Percentiles rank a stretch among this genome's conserved stretches.
Evolutionary conservation across 2,113 vertebrate species (phyloP).

Genomic region (Nothobranchius kuhntae): DNA sequence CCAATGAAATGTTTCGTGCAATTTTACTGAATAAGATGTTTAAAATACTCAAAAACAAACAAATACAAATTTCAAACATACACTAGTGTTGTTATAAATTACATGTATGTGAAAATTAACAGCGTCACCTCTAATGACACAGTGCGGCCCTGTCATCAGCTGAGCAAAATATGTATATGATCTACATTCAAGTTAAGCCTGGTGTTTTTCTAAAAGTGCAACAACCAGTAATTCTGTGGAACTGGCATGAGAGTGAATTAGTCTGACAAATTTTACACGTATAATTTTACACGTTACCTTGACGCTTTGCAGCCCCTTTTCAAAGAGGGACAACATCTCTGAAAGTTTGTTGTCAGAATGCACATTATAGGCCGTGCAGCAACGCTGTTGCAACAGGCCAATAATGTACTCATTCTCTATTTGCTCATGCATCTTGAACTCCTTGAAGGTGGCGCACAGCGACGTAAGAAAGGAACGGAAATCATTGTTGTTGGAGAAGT

Average conservation of each 20-base stretch:
- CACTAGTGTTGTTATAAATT: neutral
- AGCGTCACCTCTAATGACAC: slow-evolving; percentile 27
- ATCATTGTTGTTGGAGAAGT: slow-evolving; percentile 98
- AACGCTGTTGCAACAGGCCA: slow-evolving; percentile 91
- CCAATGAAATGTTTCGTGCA: too few species aligned
- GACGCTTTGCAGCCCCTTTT: slow-evolving; percentile 92
- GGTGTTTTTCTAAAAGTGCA: neutral
- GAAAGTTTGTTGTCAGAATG: slow-evolving; percentile 98
- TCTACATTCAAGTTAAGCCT: neutral
- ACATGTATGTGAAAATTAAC: neutral
- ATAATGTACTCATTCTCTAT: slow-evolving; percentile 99
- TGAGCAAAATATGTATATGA: slow-evolving; percentile 4
- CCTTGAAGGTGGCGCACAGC: slow-evolving; percentile 94
- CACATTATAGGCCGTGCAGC: slow-evolving; percentile 92
- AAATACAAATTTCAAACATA: too few species aligned
- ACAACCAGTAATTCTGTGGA: neutral
- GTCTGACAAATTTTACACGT: neutral
- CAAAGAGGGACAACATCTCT: slow-evolving; percentile 96
- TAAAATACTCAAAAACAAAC: too few species aligned
- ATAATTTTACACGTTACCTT: slow-evolving; percentile 83
- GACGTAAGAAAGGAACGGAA: slow-evolving; percentile 96
- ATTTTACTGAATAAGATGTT: too few species aligned
- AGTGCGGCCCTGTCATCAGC: slow-evolving; percentile 2
- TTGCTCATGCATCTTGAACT: slow-evolving; percentile 99
- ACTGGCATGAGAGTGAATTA: neutral